Base-by-base conservation (phyloP, 2,797 vertebrate species). In the Onychomys leucogaster region DNA sequence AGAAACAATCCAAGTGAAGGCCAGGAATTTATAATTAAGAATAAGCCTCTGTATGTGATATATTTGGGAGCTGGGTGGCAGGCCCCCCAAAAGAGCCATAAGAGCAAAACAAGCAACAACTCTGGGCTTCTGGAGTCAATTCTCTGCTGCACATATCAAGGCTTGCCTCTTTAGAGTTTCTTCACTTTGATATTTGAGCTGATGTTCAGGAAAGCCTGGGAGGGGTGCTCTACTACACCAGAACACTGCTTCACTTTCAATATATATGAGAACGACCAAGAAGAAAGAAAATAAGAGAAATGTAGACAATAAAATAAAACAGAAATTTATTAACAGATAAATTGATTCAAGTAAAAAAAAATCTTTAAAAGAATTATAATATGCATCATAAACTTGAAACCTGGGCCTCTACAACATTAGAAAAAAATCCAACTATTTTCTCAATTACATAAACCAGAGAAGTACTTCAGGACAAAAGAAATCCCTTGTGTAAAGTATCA, bases 361-460 rank as follows among this genome's bases (percentile, higher is more conserved):
- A 73, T 84, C 32, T 69, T 89, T 41, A 88, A 65, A 71, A 73
- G 17, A 84, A 83, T 43, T 41, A 75, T 34, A 91, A 90, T 71
- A 57, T 80, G 11, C 49, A n/a, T 55, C 43, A 61, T 41, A 90
- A 69, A 57, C 6, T 91, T 91, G n/a, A 88, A 92, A 83, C 5
- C 13, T 94, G 57, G 80, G 41, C 89, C 13, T 37, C 41, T 55
- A 23, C 2, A 57, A 63, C 2, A 17, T 89, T 69, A 91, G 65
- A 88, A 95, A 90, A 71, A 78, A 85, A 94, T 83, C 34, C 63
- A 94, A 34, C 16, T 83, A 10, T 46, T 55, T 89, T 73, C 92
- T 96, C 93, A 95, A 85, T 91, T 63, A 80, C 87, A 7, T 67
- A 94, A 91, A 77, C 69, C 61, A 76, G 29, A 84, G 43, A 94